Evolutionary conservation across 2,888 invertebrate species (phyloP).

Genomic region (Physocephala rufipes): DNA sequence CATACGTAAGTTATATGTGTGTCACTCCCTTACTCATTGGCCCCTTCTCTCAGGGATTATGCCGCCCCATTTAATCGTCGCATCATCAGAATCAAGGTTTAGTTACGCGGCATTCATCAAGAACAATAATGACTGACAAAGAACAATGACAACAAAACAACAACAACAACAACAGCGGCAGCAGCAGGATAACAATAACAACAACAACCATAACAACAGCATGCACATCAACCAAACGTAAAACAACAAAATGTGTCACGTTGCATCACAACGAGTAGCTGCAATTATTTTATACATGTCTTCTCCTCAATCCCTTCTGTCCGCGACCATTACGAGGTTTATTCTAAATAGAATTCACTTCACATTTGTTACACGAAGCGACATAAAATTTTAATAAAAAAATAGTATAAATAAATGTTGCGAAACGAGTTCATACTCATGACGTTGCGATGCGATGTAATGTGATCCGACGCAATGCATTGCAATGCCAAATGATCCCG

Average conservation of each 20-base stretch:
- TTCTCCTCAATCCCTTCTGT: too few species aligned
- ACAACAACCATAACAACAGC: too few species aligned
- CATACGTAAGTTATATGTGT: not conserved
- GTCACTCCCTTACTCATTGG: too few species aligned
- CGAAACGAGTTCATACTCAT: conserved; percentile 4
- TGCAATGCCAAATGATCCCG: conserved; percentile 22
- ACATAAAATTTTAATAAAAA: conserved; percentile 33
- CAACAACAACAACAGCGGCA: not conserved
- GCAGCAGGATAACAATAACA: not conserved
- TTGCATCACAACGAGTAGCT: conserved; percentile 8
- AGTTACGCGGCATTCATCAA: too few species aligned
- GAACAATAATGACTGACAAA: too few species aligned
- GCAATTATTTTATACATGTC: conserved; percentile 8
- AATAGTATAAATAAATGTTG: not conserved
- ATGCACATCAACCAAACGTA: too few species aligned
- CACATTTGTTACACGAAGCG: not conserved
- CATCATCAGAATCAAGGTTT: too few species aligned
- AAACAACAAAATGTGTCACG: not conserved
- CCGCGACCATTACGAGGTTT: not conserved
- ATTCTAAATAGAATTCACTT: not conserved
- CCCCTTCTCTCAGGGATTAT: too few species aligned
- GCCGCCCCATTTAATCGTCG: too few species aligned
- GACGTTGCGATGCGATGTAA: too few species aligned
- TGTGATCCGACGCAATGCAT: too few species aligned
- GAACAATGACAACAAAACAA: not conserved